Base-by-base conservation (phyloP, 2,113 vertebrate genomes). In the Capreolus pygargus region DNA sequence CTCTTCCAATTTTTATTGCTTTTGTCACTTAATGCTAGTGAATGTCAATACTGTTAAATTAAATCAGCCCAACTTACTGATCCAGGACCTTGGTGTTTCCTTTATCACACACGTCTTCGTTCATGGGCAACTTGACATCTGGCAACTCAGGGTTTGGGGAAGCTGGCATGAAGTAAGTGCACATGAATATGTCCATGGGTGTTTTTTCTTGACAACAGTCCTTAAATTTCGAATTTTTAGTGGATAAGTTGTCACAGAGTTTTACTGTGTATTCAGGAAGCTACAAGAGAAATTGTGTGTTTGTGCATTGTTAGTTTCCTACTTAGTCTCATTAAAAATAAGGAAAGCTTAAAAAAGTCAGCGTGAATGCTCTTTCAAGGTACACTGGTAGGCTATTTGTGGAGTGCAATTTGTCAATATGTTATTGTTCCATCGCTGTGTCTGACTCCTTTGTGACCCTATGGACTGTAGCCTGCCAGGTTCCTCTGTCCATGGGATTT, bases 191-290 rank as follows among this genome's bases (percentile, higher is more conserved):
- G 2, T 96, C 94, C 97, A 98, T 60, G 7, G 96, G 89, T 19
- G 98, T 98, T 11, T 94, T 95, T n/a, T 98, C 96, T 39, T 85
- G 25, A 96, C 99, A 99, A 67, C 99, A 99, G 1, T 94, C 58
- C 1, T 93, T 61, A 61, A 99, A 85, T 23, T 98, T 96, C 5
- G 93, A 6, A 5, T 98, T 98, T 13, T 17, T 97, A 1, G 61
- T 50, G 0, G 98, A 85, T 27, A 99, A 96, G 5, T 67, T 88
- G 0, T 92, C 14, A 54, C 99, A 99, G 86, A 96, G 79, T 94
- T 98, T 98, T 60, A 97, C 67, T 0, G 97, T 97, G 78, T 98
- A 96, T 94, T 97, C 98, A 2, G 97, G 97, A 1, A 99, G 14
- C 99, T 99, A 81, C 23, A 0, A 39, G 85, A 91, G 27, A 12